phyloP scores from a whole-genome alignment of 2,888 invertebrate species.

The Seladonia tumulorum region DNA sequence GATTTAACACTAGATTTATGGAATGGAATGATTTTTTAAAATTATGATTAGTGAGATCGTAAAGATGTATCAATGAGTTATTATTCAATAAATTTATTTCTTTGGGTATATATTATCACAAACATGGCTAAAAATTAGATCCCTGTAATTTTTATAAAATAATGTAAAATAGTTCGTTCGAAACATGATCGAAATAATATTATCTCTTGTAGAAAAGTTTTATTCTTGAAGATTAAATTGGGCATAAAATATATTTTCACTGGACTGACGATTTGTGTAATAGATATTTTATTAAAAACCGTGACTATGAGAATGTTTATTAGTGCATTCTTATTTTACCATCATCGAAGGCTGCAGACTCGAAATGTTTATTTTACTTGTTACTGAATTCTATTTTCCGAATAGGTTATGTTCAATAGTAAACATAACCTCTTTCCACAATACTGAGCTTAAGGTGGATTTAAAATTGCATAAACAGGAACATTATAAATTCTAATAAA shows the following conservation, averaged over 20 bases:
- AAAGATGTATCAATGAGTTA: too few species aligned
- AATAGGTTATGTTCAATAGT: background rate
- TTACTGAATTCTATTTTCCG: background rate
- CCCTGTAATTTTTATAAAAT: background rate
- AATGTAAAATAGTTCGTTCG: background rate
- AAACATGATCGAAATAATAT: background rate
- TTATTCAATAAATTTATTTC: too few species aligned
- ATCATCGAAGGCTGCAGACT: background rate
- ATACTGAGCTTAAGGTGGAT: conserved; percentile 16
- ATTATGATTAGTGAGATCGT: background rate
- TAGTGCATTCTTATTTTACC: conserved; percentile 8
- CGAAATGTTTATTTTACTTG: background rate
- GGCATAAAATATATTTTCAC: background rate
- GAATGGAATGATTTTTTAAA: background rate
- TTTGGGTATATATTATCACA: background rate
- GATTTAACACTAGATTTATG: background rate
- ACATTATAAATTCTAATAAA: background rate
- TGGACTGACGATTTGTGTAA: background rate
- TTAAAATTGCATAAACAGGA: conserved; percentile 6
- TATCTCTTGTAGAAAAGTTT: background rate
- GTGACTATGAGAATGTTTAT: background rate
- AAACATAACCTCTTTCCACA: conserved; percentile 38
- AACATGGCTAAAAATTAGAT: background rate
- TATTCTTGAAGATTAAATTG: background rate
- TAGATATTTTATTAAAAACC: background rate